Evolutionary conservation across 2,113 vertebrate genomes (phyloP).

Genomic region (Atlantisia rogersi): DNA sequence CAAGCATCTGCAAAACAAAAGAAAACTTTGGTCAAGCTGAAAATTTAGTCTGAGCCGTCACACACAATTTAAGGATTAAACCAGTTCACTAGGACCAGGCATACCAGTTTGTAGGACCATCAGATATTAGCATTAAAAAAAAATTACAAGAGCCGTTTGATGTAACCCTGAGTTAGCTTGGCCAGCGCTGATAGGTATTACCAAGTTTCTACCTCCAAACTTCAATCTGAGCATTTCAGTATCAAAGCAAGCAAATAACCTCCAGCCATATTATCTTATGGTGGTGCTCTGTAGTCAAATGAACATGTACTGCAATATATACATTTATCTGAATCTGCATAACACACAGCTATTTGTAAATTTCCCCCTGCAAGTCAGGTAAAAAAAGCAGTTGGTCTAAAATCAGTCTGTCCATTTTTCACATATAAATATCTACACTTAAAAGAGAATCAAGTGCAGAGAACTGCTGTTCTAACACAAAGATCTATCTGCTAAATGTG

Average conservation of each 20-base stretch:
- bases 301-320: neutral
- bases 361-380: neutral
- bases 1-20: conserved; percentile 77
- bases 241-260: neutral
- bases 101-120: neutral
- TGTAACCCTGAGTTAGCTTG: neutral
- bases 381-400: neutral
- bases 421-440: neutral
- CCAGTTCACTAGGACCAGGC: neutral
- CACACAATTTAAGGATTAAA: neutral
- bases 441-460: neutral
- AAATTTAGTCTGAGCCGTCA: neutral
- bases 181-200: neutral
- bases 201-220: neutral
- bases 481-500: neutral
- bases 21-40: neutral
- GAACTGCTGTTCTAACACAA: neutral
- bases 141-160: neutral
- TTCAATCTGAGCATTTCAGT: neutral
- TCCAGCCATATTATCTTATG: neutral
- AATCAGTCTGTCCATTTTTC: neutral
- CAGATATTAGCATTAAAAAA: neutral
- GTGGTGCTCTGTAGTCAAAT: neutral
- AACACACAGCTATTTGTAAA: neutral
- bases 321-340: neutral